phyloP scores from a whole-genome alignment of 2,113 vertebrate genomes.

The Eulemur rufifrons region DNA sequence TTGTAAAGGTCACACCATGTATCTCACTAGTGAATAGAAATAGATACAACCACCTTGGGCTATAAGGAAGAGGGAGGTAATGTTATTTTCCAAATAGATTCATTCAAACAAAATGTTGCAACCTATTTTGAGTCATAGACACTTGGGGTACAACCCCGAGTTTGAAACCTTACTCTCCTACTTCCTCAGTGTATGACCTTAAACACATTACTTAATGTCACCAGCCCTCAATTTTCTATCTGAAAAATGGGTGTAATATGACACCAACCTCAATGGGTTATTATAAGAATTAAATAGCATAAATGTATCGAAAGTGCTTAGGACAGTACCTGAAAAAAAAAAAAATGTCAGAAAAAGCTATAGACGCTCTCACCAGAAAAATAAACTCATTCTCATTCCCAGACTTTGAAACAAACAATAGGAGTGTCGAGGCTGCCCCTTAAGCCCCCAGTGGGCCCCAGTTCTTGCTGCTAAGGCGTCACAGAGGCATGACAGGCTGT shows the following conservation, averaged over 20 bases:
- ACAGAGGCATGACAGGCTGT: background rate
- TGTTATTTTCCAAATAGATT: constrained; percentile 3
- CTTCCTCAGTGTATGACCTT: background rate
- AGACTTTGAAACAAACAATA: background rate
- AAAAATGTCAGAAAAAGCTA: background rate
- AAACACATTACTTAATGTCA: background rate
- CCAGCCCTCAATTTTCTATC: background rate
- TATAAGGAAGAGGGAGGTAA: background rate
- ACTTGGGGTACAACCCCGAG: background rate
- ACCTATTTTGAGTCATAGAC: background rate
- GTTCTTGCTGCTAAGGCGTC: background rate
- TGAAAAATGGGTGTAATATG: background rate
- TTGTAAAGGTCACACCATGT: background rate
- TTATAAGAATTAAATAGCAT: constrained; percentile 23
- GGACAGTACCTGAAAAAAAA: background rate
- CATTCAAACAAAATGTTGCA: background rate
- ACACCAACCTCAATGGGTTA: background rate
- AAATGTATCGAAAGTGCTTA: background rate
- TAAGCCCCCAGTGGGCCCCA: background rate
- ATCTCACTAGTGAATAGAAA: background rate
- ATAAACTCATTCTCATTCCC: background rate
- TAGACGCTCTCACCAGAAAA: constrained; percentile 19
- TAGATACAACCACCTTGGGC: background rate
- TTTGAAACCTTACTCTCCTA: background rate
- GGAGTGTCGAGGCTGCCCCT: background rate